Percentiles rank a stretch among this genome's conserved stretches.
These are phyloP conservation scores for Megaustenia siamemsis DNA, from an alignment of 2,888 invertebrate genomes.

Conservation along the genomic window DNA sequence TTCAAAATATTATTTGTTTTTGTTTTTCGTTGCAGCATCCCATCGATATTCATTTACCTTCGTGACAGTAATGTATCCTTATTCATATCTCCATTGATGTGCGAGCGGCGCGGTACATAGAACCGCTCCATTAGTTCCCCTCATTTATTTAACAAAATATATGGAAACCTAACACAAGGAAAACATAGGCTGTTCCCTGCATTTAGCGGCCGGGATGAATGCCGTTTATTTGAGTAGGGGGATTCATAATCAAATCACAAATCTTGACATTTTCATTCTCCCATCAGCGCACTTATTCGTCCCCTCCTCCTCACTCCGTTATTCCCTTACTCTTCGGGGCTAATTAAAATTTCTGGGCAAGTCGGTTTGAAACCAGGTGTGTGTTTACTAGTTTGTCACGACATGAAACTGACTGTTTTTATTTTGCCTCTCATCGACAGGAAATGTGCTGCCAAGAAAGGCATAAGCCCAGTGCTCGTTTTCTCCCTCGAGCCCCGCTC, in stretches of 20 bases:
- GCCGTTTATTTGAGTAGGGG: slow-evolving; percentile 26
- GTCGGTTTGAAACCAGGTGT: slow-evolving; percentile 13
- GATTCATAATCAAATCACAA: slow-evolving; percentile 32
- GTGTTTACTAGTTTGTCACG: slow-evolving; percentile 5
- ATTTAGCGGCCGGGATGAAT: slow-evolving; percentile 16
- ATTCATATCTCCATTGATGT: slow-evolving; percentile 17
- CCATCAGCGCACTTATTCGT: neutral
- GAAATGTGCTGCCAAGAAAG: neutral
- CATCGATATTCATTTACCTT: slow-evolving; percentile 20
- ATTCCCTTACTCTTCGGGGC: neutral
- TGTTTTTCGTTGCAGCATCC: neutral
- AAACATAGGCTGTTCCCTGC: slow-evolving; percentile 7
- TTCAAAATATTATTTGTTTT: neutral
- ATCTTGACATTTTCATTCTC: slow-evolving; percentile 20
- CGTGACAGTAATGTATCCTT: slow-evolving; percentile 27
- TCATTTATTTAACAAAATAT: slow-evolving; percentile 24
- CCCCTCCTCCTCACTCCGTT: neutral
- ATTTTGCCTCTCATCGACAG: neutral
- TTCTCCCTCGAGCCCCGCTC: slow-evolving; percentile 3
- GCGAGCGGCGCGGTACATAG: neutral
- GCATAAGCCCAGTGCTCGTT: neutral
- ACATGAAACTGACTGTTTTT: neutral
- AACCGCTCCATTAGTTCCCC: neutral
- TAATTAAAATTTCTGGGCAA: slow-evolving; percentile 25
- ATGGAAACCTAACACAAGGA: slow-evolving; percentile 30